phyloP scores from a whole-genome alignment of 2,797 vertebrate species.

The Lycodopsis pacificus region DNA sequence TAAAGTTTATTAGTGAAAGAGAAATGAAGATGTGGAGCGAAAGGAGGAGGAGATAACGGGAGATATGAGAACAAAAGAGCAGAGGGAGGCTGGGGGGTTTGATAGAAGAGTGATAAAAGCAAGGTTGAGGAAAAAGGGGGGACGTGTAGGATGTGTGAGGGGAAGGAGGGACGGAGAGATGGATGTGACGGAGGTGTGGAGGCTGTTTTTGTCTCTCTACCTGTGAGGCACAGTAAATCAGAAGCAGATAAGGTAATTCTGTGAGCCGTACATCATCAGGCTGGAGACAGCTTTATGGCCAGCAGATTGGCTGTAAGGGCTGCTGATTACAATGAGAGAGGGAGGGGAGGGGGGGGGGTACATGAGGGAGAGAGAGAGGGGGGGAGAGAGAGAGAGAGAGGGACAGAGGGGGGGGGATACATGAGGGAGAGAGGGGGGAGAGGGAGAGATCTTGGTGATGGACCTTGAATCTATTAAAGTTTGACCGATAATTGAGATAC shows the following conservation, averaged over 20 bases:
- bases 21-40: not conserved
- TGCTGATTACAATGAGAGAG: slow-evolving; percentile 85
- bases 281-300: slow-evolving; percentile 92
- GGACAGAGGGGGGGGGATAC: too few species aligned
- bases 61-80: slow-evolving; percentile 29
- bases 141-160: slow-evolving; percentile 17
- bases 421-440: too few species aligned
- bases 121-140: slow-evolving; percentile 35
- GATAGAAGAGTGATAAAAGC: slow-evolving; percentile 55
- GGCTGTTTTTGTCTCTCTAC: slow-evolving; percentile 92
- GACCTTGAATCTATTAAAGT: slow-evolving; percentile 20
- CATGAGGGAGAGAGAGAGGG: too few species aligned
- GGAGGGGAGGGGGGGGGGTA: not conserved
- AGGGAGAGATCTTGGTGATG: slow-evolving; percentile 28
- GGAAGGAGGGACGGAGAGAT: slow-evolving; percentile 54
- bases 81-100: slow-evolving; percentile 20
- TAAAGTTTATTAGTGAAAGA: not conserved
- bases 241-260: slow-evolving; percentile 94
- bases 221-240: slow-evolving; percentile 98
- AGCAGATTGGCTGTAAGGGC: slow-evolving; percentile 91
- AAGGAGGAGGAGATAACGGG: slow-evolving; percentile 19
- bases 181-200: slow-evolving; percentile 78
- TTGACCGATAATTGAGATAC: not conserved
- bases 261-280: slow-evolving; percentile 90
- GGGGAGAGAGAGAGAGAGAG: too few species aligned